Evolutionary conservation across 2,888 invertebrate species (phyloP).

Genomic region (Eubasilissa splendida): DNA sequence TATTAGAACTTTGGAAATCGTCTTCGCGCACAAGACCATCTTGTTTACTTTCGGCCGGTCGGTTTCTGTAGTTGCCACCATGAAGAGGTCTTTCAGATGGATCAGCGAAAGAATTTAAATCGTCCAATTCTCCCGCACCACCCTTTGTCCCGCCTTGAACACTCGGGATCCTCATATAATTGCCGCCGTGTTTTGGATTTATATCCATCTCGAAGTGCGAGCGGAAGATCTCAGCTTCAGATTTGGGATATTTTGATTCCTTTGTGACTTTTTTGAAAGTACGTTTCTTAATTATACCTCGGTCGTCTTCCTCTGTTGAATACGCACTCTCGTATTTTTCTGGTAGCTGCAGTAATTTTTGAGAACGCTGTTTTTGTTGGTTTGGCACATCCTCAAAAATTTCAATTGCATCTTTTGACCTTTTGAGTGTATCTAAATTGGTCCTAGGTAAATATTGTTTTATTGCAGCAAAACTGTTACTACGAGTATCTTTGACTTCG

Average conservation of each 20-base stretch:
- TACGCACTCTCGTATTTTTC: not conserved
- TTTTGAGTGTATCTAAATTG: too few species aligned
- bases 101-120: conserved; percentile 58
- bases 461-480: too few species aligned
- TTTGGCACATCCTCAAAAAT: not conserved
- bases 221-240: conserved; percentile 53
- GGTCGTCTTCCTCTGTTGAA: not conserved
- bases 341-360: conserved; percentile 6
- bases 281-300: too few species aligned
- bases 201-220: conserved; percentile 50
- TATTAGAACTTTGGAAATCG: too few species aligned
- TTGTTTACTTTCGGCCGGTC: conserved; percentile 58
- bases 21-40: not conserved
- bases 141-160: conserved; percentile 30
- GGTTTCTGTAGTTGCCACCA: conserved; percentile 67
- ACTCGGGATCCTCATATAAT: conserved; percentile 51
- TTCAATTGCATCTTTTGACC: not conserved
- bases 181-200: conserved; percentile 59
- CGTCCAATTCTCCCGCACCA: conserved; percentile 63
- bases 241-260: conserved; percentile 46
- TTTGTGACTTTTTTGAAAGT: not conserved
- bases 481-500: too few species aligned
- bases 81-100: conserved; percentile 62
- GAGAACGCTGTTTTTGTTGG: conserved; percentile 9
- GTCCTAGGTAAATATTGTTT: too few species aligned